Percentiles rank a stretch among this genome's conserved stretches.
Evolutionary conservation across 2,113 vertebrate species (phyloP).

Genomic region (Lophura nycthemera): DNA sequence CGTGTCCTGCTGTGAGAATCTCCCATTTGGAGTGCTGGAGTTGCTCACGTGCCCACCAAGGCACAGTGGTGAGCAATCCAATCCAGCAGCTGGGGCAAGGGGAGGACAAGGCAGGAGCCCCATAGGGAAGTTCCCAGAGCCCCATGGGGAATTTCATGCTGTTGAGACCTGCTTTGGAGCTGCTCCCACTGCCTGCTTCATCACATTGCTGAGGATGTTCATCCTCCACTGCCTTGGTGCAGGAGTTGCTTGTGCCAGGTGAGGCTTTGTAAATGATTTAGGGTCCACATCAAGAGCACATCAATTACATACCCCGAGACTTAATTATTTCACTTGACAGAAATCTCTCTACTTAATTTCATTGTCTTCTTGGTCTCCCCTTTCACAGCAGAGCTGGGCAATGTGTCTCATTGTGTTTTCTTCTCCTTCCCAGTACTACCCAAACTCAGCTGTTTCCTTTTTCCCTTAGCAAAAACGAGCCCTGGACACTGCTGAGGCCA

Average conservation of each 20-base stretch:
- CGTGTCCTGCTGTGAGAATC: rapidly evolving
- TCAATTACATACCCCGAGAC: conserved; percentile 59
- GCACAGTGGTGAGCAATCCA: rapidly evolving
- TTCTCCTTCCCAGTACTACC: neutral
- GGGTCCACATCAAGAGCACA: conserved; percentile 47
- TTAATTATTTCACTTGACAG: conserved; percentile 71
- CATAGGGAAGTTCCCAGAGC: neutral
- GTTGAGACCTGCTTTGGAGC: neutral
- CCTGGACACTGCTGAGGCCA: neutral
- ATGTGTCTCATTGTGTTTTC: rapidly evolving
- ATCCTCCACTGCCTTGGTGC: neutral
- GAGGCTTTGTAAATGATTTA: conserved; percentile 63
- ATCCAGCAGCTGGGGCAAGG: neutral
- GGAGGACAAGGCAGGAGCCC: neutral
- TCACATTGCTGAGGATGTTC: neutral
- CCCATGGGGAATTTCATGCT: neutral
- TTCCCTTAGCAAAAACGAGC: neutral
- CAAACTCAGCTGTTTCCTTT: neutral
- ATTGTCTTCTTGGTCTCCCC: conserved; percentile 14
- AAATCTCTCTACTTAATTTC: conserved; percentile 62
- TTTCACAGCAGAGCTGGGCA: conserved; percentile 39
- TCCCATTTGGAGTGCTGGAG: neutral
- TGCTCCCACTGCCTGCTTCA: rapidly evolving
- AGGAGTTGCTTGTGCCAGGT: neutral
- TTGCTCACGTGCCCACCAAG: neutral